A percentile compares a stretch with the other conserved stretches of the same genome.
Conservation (phyloP, 2,113 vertebrate species). For the Phalacrocorax pelagicus region DNA sequence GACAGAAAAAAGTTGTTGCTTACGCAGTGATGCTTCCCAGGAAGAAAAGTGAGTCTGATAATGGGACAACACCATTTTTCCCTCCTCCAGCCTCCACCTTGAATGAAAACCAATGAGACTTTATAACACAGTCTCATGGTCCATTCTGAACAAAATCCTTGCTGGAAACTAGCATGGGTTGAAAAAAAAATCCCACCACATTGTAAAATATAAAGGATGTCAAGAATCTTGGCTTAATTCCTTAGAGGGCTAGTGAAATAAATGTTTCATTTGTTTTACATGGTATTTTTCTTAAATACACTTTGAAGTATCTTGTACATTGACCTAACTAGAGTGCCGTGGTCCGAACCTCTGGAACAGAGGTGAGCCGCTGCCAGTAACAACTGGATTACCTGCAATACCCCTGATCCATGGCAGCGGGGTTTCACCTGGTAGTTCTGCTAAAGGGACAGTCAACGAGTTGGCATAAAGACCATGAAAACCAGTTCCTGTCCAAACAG, state of each 20-base stretch:
- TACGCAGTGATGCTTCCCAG: neutral
- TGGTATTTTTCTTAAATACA: constrained; percentile 34
- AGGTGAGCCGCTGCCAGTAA: neutral
- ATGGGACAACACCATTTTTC: neutral
- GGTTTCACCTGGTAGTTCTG: neutral
- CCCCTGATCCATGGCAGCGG: neutral
- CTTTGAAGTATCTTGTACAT: constrained; percentile 18
- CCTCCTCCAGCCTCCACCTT: neutral
- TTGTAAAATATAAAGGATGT: neutral
- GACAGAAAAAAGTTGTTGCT: neutral
- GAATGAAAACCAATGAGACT: neutral
- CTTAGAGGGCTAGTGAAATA: constrained; percentile 10
- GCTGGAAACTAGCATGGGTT: neutral
- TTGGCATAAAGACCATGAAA: neutral
- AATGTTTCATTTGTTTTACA: constrained; percentile 50
- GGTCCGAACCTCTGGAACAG: neutral
- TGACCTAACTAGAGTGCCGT: neutral
- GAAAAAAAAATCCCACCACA: neutral
- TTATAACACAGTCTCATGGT: neutral
- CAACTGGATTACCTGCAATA: neutral
- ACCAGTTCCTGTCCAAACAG: neutral
- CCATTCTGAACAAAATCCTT: neutral
- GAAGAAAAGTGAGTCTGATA: neutral
- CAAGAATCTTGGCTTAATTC: neutral
- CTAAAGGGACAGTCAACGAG: neutral